phyloP scores from a whole-genome alignment of 2,113 vertebrate genomes.

The Paramormyrops kingsleyae region DNA sequence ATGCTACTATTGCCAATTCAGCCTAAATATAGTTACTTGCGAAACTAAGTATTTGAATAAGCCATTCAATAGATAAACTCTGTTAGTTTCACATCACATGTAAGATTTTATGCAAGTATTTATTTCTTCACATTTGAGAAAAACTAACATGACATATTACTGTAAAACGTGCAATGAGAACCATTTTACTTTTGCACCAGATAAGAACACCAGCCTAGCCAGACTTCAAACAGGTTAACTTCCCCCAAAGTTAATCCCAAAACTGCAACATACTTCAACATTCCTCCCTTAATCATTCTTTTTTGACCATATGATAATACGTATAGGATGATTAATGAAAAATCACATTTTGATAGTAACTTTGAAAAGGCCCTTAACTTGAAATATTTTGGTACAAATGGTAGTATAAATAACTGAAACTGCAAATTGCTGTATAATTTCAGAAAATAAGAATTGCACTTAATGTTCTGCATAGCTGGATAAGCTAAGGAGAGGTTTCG shows the following conservation, averaged over 20 bases:
- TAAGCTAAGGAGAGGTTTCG: neutral
- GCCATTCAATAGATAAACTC: neutral
- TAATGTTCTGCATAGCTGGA: neutral
- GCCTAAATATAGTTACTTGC: neutral
- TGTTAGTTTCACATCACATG: neutral
- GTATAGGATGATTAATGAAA: neutral
- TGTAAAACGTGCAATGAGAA: neutral
- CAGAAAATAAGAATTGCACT: neutral
- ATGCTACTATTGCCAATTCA: neutral
- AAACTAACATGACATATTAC: neutral
- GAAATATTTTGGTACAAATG: neutral
- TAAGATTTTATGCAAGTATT: neutral
- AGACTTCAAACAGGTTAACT: neutral
- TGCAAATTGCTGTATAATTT: neutral
- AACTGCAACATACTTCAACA: neutral
- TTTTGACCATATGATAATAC: neutral
- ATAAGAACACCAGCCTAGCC: neutral
- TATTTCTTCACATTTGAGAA: neutral
- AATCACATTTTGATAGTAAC: neutral
- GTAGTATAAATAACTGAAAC: neutral
- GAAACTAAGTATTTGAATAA: neutral
- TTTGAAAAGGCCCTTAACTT: neutral
- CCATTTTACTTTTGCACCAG: neutral
- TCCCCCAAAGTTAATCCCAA: neutral
- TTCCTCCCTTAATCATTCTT: neutral